Conservation (phyloP, 2,113 vertebrate species). For the Daphoenositta chrysoptera region DNA sequence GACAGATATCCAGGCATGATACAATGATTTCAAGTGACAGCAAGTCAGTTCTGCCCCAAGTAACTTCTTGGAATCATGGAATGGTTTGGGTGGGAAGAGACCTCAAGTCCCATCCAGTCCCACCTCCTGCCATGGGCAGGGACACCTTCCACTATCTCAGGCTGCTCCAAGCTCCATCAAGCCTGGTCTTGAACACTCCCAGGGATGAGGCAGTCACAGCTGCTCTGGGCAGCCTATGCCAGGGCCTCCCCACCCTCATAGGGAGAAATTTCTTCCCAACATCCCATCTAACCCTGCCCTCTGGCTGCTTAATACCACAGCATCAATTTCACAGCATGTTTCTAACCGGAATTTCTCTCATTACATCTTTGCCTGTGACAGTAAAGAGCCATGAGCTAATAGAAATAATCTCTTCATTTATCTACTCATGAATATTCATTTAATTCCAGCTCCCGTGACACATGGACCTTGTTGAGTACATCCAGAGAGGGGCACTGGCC, state of each 20-base stretch:
- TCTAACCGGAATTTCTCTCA: not conserved
- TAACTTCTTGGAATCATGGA: not conserved
- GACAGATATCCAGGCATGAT: not conserved
- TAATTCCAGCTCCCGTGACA: not conserved
- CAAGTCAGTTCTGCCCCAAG: not conserved
- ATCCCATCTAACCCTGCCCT: not conserved
- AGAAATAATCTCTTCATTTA: not conserved
- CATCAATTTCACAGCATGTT: not conserved
- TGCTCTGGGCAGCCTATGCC: not conserved
- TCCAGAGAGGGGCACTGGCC: not conserved
- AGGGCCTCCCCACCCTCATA: not conserved
- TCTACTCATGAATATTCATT: not conserved
- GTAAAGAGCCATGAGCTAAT: not conserved
- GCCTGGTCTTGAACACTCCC: not conserved
- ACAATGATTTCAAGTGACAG: not conserved
- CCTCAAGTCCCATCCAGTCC: not conserved
- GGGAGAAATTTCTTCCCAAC: not conserved
- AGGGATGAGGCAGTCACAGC: not conserved
- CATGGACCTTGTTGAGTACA: not conserved
- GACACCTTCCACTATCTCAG: not conserved
- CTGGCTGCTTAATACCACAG: not conserved
- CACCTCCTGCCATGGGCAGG: not conserved
- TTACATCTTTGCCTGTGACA: not conserved
- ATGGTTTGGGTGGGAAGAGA: not conserved
- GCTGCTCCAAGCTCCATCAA: not conserved